phyloP scores from a whole-genome alignment of 2,113 vertebrate genomes.

The Helogale parvula region DNA sequence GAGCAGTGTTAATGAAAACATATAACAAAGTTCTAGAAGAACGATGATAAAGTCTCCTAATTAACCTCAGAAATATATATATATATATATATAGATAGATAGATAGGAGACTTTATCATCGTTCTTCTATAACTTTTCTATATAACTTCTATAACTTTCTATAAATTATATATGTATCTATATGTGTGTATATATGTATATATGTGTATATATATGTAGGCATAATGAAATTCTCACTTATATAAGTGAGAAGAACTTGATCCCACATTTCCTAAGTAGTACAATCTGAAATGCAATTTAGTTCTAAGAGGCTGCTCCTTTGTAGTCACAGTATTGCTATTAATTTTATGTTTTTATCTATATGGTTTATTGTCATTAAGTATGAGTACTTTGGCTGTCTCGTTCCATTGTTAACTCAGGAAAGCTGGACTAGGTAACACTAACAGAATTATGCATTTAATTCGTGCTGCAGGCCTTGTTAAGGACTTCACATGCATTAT shows the following conservation, averaged over 20 bases:
- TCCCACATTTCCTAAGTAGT: background rate
- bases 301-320: background rate
- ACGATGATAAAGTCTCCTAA: background rate
- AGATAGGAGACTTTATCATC: too few relatives aligned
- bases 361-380: background rate
- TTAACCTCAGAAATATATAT: background rate
- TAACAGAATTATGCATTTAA: background rate
- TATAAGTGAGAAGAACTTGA: background rate
- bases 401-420: background rate
- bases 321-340: background rate
- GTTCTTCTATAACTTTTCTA: too few relatives aligned
- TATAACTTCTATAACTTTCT: too few relatives aligned
- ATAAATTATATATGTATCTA: too few relatives aligned
- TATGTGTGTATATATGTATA: background rate
- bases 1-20: background rate
- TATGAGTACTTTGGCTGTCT: background rate
- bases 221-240: background rate
- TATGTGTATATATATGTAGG: background rate
- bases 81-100: background rate
- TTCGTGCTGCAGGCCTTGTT: background rate
- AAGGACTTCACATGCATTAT: background rate
- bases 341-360: conserved; percentile 1
- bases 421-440: background rate
- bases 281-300: background rate
- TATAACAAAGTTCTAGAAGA: background rate